Evolutionary conservation across 2,888 invertebrate genomes (phyloP), one percentile per base, ranked within the genome.

Genomic region (Drosophila prolongata): DNA sequence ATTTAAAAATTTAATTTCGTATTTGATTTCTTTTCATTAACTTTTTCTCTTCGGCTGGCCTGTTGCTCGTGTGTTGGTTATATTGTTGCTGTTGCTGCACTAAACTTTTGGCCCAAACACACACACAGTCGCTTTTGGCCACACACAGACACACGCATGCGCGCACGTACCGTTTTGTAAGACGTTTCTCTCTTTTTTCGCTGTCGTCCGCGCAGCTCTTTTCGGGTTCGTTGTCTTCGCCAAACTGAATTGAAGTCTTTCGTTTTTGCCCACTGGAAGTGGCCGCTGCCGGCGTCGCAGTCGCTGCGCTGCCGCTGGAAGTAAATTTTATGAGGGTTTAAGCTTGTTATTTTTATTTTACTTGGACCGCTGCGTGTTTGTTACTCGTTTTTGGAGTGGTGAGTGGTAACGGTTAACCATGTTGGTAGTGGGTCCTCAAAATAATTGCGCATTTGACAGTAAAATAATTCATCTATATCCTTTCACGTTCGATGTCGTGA

Each of bases 211-310:
- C 76, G 75, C 70, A 84, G 80, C 89, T 86, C 91, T 90, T 84
- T 80, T 87, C 91, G 91, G 89, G 91, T 91, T 91, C 91, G 91
- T 91, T 91, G 91, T 91, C 91, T 92, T 90, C 84, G 87, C 89
- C 90, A 84, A 91, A 91, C 92, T 92, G 83, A 91, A 87, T 89
- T 91, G 82, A 91, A 91, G 91, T 92, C 91, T 92, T 91, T 91
- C 87, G 91, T 87, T 90, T 89, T 89, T 84, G 91, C 88, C 89
- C 88, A 79, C 73, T 89, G 83, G 81, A 82, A 90, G 79, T 76
- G 76, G 76, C 64, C 59, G 49, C 49, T 42, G 75, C 14, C 27
- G 35, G 14, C 40, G 34, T 40, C 35, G 52, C 34, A 16, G 52
- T 47, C 38, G 46, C 49, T 43, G 70, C 49, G 64, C 47, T 68